phyloP scores from a whole-genome alignment of 37 sponge, comb jelly and placozoan species.

The Geodia barretti region DNA sequence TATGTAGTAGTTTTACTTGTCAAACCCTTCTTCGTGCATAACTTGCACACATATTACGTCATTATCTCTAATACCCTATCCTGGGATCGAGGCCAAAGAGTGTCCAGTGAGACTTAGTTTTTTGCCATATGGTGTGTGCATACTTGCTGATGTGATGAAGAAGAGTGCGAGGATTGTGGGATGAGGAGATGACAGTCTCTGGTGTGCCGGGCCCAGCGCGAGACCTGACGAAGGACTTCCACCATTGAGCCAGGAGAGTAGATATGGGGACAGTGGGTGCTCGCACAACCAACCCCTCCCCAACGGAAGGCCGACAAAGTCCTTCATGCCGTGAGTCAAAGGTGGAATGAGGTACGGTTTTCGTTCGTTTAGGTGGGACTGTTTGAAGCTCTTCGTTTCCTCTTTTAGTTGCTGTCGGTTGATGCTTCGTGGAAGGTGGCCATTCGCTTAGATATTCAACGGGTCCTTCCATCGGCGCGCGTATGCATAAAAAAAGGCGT shows the following conservation, averaged over 20 bases:
- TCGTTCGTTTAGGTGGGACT: too few species aligned
- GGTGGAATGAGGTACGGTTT: too few species aligned
- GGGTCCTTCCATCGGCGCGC: neutral
- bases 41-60: too few species aligned
- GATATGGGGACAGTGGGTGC: neutral
- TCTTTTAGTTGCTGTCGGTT: neutral
- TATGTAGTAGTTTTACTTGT: too few species aligned
- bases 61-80: too few species aligned
- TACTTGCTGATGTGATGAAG: slow-evolving; percentile 29
- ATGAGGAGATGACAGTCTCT: neutral
- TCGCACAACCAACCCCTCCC: neutral
- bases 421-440: slow-evolving; percentile 18
- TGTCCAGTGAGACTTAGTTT: too few species aligned
- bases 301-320: too few species aligned
- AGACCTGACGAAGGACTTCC: slow-evolving; percentile 18
- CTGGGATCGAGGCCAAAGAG: too few species aligned
- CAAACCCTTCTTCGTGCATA: too few species aligned
- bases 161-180: slow-evolving; percentile 19
- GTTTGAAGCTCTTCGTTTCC: neutral
- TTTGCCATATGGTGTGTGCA: neutral
- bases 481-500: too few species aligned
- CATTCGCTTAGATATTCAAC: slow-evolving; percentile 36
- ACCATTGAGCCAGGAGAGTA: slow-evolving; percentile 40
- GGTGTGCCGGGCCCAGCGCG: neutral
- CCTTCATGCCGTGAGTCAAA: too few species aligned